phyloP scores from a whole-genome alignment of 2,888 invertebrate species.

The Chloroclysta siterata region DNA sequence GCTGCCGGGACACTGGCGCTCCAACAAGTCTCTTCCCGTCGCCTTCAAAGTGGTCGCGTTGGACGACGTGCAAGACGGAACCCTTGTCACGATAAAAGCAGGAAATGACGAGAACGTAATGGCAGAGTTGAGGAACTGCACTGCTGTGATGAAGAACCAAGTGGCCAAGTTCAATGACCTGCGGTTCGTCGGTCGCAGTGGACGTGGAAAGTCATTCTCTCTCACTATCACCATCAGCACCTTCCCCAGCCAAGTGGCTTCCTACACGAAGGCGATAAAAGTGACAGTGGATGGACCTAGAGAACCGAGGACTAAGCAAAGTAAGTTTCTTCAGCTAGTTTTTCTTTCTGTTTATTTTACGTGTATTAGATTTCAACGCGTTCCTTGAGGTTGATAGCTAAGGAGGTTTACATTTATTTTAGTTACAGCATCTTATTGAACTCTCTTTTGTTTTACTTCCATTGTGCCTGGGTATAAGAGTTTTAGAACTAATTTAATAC shows the following conservation, averaged over 20 bases:
- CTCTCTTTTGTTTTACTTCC: neutral
- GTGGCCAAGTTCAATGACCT: slow-evolving; percentile 99
- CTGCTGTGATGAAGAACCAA: slow-evolving; percentile 98
- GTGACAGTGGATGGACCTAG: slow-evolving; percentile 99
- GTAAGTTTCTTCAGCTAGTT: slow-evolving; percentile 87
- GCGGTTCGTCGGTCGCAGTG: slow-evolving; percentile 98
- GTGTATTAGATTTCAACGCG: slow-evolving; percentile 34
- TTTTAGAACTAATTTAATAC: no score
- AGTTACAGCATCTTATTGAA: neutral
- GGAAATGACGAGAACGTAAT: slow-evolving; percentile 99
- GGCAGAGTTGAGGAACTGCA: slow-evolving; percentile 96
- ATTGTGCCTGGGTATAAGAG: no score
- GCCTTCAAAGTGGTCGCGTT: slow-evolving; percentile 98
- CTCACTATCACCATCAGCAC: slow-evolving; percentile 96
- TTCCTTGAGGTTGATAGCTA: slow-evolving; percentile 24
- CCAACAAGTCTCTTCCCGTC: slow-evolving; percentile 97
- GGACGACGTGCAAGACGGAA: slow-evolving; percentile 97
- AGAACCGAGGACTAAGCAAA: slow-evolving; percentile 98
- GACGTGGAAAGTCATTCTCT: slow-evolving; percentile 97
- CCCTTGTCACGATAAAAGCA: slow-evolving; percentile 95
- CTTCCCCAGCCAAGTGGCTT: slow-evolving; percentile 92
- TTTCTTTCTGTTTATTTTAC: slow-evolving; percentile 24
- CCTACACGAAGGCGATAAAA: slow-evolving; percentile 98
- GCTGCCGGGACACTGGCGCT: slow-evolving; percentile 98
- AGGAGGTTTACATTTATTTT: slow-evolving; percentile 23